Percentiles rank a stretch among this genome's conserved stretches.
Conservation (phyloP, 2,113 vertebrate species). For the Lagopus muta region DNA sequence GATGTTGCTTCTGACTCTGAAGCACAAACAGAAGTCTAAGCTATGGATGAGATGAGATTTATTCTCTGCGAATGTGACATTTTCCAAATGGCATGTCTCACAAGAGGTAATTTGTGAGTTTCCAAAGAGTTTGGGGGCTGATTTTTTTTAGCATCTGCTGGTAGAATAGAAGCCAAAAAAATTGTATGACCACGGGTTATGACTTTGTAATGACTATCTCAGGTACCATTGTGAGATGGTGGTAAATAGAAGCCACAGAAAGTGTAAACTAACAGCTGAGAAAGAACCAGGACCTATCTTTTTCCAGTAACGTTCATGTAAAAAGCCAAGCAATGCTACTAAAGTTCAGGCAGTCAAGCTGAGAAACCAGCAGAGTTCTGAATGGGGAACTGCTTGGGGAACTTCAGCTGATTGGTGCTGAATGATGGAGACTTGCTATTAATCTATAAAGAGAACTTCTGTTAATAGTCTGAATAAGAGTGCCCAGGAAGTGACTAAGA, state of each 20-base stretch:
- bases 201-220: background rate
- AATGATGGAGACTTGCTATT: background rate
- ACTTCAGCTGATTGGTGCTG: background rate
- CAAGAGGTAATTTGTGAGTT: background rate
- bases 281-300: background rate
- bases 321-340: background rate
- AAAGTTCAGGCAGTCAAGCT: background rate
- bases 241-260: background rate
- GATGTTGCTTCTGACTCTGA: background rate
- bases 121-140: background rate
- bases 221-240: background rate
- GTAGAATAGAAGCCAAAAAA: background rate
- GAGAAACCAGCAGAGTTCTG: background rate
- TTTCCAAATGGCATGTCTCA: conserved; percentile 38
- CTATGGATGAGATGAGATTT: background rate
- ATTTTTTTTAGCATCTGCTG: background rate
- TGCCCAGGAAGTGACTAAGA: background rate
- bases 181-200: fast-evolving
- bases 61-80: background rate
- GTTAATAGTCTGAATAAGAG: background rate
- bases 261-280: fast-evolving
- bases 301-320: background rate
- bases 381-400: background rate
- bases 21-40: background rate
- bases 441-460: background rate